Base-by-base conservation (phyloP, 1,140 invertebrate genomes). In the Druon quercuslanigerum region DNA sequence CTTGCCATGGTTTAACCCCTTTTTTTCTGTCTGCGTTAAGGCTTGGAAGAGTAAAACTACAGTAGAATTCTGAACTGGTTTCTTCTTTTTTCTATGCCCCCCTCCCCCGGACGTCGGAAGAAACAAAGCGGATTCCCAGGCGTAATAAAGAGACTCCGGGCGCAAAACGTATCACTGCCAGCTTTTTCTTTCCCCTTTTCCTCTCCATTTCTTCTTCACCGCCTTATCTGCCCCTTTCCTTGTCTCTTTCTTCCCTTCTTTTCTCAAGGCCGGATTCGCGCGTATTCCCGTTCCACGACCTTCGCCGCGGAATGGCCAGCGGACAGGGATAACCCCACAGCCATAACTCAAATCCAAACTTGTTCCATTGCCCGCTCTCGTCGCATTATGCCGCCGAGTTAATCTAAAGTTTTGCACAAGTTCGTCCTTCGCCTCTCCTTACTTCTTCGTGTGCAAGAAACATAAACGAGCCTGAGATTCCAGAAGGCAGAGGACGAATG, bases 41-140 rank as follows among this genome's bases (percentile, higher is more conserved):
- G 7, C 17, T 46, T 9, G 8, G 40, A 46, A 8, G 71, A 50
- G 70, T 72, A 76, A 76, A 82, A 78, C 81, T 78, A 78, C 78
- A 52, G 76, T 78, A 57, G 57, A 71, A 77, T 79, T 79, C 79
- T 77, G 71, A 79, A 77, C 77, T 74, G 75, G 73, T 76, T 79
- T 73, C 75, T 75, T 74, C 71, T 78, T 78, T 60, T 33, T 81
- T 83, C 81, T 79, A 19, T 79, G 74, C 77, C 77, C 82, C 75
- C 71, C 71, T 46, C 71, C 17, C 57, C 77, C 78, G 78, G 80
- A 83, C 82, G 74, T 72, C 81, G 86, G 76, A 74, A 80, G 85
- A 87, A 89, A 88, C 87, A 88, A 89, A 88, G 86, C 87, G 86
- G 86, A 89, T 89, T 89, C 87, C 83, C 87, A 83, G 81, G 83